phyloP scores from a whole-genome alignment of 1,140 invertebrate species.

The Drosophila auraria region DNA sequence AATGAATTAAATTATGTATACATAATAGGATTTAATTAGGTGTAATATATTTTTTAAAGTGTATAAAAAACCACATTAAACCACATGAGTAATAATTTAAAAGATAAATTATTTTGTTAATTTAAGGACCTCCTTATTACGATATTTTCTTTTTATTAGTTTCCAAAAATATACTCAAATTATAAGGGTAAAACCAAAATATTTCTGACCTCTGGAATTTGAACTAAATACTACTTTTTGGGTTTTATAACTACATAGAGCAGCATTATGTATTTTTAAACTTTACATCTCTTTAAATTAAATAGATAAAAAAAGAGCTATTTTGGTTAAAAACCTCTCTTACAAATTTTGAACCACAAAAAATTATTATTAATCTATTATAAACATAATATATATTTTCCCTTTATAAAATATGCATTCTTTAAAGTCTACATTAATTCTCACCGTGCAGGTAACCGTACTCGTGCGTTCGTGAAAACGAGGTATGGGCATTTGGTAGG shows the following conservation, averaged over 20 bases:
- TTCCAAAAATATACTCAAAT: too few relatives aligned
- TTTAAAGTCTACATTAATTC: background rate
- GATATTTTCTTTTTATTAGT: too few relatives aligned
- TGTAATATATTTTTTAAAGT: background rate
- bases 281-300: background rate
- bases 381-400: too few relatives aligned
- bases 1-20: background rate
- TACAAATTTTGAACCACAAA: fast-evolving
- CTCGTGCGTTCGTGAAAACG: constrained; percentile 19
- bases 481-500: constrained; percentile 33
- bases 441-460: constrained; percentile 8
- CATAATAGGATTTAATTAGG: too few relatives aligned
- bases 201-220: too few relatives aligned
- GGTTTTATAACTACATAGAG: too few relatives aligned
- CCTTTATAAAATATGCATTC: background rate
- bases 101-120: background rate
- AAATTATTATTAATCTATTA: background rate
- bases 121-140: too few relatives aligned
- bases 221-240: too few relatives aligned
- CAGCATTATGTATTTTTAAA: background rate
- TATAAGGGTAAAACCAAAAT: too few relatives aligned
- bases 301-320: background rate
- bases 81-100: too few relatives aligned
- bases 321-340: too few relatives aligned
- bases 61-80: background rate